A percentile compares a stretch with the other conserved stretches of the same genome.
Evolutionary conservation across 37 sponge, comb jelly and placozoan species (phyloP).

Genomic region (Crambe crambe): DNA sequence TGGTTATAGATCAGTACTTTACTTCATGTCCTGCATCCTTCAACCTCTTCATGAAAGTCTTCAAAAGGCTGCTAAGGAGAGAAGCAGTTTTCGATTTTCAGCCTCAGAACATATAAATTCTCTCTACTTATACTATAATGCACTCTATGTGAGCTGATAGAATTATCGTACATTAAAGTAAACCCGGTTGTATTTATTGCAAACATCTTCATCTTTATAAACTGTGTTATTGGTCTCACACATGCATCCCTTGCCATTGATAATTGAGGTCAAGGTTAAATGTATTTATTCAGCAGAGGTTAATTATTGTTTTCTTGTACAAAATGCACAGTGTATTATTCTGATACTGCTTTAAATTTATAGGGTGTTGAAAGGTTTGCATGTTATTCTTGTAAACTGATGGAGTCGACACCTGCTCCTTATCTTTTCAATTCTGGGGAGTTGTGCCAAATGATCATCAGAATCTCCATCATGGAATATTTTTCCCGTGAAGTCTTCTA

Average conservation of each 20-base stretch:
- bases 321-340: no score
- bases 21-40: constrained; percentile 31
- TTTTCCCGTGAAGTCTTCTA: constrained; percentile 66
- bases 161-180: no score
- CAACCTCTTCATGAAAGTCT: constrained; percentile 26
- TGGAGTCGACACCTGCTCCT: constrained; percentile 22
- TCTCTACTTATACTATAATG: constrained; percentile 33
- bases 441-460: constrained; percentile 8
- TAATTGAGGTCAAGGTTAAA: no score
- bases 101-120: constrained; percentile 23
- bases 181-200: no score
- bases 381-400: constrained; percentile 5
- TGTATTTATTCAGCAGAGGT: no score
- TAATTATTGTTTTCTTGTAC: no score
- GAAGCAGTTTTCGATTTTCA: constrained; percentile 16
- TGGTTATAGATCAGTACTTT: constrained; percentile 76
- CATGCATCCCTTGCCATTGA: no score
- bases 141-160: constrained; percentile 48
- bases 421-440: constrained; percentile 41
- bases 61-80: constrained; percentile 38
- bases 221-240: no score
- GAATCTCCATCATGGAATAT: constrained; percentile 33
- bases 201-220: no score
- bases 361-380: constrained; percentile 29
- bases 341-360: no score